Evolutionary conservation across 2,888 invertebrate genomes (phyloP), one percentile per base, ranked within the genome.

Genomic region (Dioctria linearis): DNA sequence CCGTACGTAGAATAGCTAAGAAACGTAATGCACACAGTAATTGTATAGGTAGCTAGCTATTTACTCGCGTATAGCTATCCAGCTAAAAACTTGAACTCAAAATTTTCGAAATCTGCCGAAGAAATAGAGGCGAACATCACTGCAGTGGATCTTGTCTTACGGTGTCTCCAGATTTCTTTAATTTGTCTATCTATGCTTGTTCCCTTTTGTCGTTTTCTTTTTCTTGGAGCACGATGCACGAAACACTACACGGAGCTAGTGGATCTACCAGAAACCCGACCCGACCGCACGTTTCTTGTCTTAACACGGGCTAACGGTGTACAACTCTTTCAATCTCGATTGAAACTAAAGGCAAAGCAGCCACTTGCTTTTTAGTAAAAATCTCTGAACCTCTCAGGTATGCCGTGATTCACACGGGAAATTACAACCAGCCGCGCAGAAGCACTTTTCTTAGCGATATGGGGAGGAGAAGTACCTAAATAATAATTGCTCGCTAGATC

Each of bases 321-420:
- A 73, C 61, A 81, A 82, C 82, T 82, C 82, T 81, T 81, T 80
- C 81, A 80, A 81, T 81, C 78, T 80, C 82, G 79, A 80, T 75
- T 76, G 78, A 78, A 76, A 82, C 82, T 82, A 81, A 81, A 82
- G 80, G 59, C 71, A 79, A 80, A 75, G 78, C 73, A 71, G 71
- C 63, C 54, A 71, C 71, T 76, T 80, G 79, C 75, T 79, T 82
- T 67, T 82, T 80, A 71, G 75, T 80, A 67, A 76, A 80, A 82
- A 80, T 79, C 66, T 79, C 63, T 40, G 54, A 71, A 65, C 69
- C 67, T 65, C 25, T 25, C 54, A 59, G 51, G 63, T 76, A 80
- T 71, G 61, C 79, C 67, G 67, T 75, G 82, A 82, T 80, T 80
- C 80, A 80, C 82, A 80, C 79, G 80, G 51, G 49, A 66, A 80